phyloP scores from a whole-genome alignment of 2,888 invertebrate species.

The Stenchaetothrips biformis region DNA sequence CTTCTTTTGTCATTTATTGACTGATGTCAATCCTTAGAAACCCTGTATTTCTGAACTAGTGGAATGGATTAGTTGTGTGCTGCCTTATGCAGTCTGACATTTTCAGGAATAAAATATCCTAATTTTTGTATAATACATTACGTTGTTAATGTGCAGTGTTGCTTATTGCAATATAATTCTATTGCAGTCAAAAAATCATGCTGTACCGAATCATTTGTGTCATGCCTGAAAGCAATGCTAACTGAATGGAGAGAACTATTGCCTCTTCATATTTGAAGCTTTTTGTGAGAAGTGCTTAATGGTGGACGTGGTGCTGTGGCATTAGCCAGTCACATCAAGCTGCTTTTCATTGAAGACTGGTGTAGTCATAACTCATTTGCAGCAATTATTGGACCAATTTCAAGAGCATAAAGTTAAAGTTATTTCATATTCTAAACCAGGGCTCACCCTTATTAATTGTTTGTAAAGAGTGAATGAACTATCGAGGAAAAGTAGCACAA shows the following conservation, averaged over 20 bases:
- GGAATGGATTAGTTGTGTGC: neutral
- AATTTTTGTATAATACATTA: neutral
- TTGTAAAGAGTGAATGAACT: neutral
- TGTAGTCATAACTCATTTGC: neutral
- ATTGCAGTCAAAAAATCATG: neutral
- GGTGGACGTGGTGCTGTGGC: neutral
- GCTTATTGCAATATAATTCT: neutral
- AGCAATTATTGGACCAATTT: constrained; percentile 3
- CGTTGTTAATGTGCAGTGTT: neutral
- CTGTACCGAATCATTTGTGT: neutral
- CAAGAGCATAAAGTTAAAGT: neutral
- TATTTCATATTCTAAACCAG: neutral
- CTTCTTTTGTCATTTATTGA: neutral
- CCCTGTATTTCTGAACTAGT: neutral
- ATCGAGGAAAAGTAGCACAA: neutral
- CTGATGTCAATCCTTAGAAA: neutral
- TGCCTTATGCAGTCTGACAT: neutral
- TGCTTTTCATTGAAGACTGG: constrained; percentile 15
- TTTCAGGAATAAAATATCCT: neutral
- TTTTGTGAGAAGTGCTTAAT: neutral
- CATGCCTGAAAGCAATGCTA: neutral
- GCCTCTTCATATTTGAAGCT: neutral
- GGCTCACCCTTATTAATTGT: neutral
- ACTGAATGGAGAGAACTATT: neutral
- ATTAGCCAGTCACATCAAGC: neutral